These are phyloP conservation scores for Melipona bicolor DNA, from an alignment of 2,888 invertebrate species.

Conservation along the genomic window DNA sequence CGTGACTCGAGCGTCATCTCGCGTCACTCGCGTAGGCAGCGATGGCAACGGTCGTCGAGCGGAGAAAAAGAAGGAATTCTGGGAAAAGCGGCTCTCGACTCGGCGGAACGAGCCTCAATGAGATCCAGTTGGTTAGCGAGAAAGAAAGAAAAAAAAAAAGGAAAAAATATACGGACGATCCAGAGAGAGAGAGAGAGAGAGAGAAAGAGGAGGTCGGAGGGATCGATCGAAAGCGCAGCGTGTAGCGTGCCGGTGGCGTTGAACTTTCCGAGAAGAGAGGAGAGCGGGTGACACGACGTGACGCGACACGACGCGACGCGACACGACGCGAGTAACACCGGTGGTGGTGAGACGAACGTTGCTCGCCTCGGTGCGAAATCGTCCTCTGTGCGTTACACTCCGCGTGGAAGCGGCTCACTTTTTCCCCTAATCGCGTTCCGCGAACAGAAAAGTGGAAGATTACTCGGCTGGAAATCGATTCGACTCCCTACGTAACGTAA, in stretches of 20 bases:
- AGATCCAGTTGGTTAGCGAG: conserved; percentile 45
- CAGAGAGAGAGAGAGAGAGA: not conserved
- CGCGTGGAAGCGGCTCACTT: conserved; percentile 14
- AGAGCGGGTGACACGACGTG: not conserved
- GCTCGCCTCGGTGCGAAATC: conserved; percentile 11
- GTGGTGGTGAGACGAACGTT: no score
- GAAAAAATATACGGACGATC: no score
- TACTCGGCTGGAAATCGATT: conserved; percentile 45
- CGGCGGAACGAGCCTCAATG: conserved; percentile 46
- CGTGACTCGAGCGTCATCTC: not conserved
- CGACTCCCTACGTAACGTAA: conserved; percentile 27
- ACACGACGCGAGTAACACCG: not conserved
- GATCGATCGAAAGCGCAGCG: conserved; percentile 7
- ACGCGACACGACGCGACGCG: not conserved
- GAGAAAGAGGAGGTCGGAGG: not conserved
- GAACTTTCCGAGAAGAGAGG: conserved; percentile 28
- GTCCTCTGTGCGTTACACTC: conserved; percentile 1
- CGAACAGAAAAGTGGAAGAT: conserved; percentile 60
- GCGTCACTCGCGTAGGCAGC: conserved; percentile 14
- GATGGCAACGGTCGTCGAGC: conserved; percentile 20
- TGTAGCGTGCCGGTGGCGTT: conserved; percentile 6
- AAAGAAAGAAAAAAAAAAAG: no score
- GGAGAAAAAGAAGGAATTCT: conserved; percentile 28
- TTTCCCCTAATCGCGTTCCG: conserved; percentile 36
- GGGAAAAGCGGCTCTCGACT: conserved; percentile 29